Evolutionary conservation across 2,888 invertebrate genomes (phyloP), one percentile per base, ranked within the genome.

Genomic region (Tenthredo scrophulariae): DNA sequence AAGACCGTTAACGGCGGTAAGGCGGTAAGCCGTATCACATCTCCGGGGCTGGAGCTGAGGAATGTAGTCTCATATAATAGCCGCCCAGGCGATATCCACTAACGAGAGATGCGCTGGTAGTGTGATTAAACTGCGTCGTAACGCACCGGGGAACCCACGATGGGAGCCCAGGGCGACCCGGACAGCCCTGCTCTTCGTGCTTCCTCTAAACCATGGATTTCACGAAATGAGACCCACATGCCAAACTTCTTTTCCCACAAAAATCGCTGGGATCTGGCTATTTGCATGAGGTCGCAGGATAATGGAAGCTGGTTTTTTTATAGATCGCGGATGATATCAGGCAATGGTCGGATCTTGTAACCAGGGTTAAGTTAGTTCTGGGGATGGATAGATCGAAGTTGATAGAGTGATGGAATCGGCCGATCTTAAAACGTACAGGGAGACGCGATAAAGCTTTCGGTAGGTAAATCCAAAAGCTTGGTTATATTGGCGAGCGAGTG

Each of bases 71-170:
- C 90, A 89, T 90, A 91, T 92, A 92, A 92, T 91, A 88, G 92
- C 91, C 91, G 89, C 91, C 90, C 89, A 89, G 88, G 90, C 90
- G 91, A 91, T 92, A 92, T 92, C 90, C 91, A 90, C 93, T 93
- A 93, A 93, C 93, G 92, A 93, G 93, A 91, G 91, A 92, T 91
- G 92, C 90, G 91, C 91, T 92, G 90, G 92, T 91, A 91, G 91
- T 89, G 92, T 91, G 93, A 93, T 93, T 93, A 93, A 93, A 92
- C 91, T 91, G 88, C 90, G 92, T 90, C 91, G 92, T 92, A 92
- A 92, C 92, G 89, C 93, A 90, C 91, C 91, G 85, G 92, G 93
- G 90, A 88, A 90, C 86, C 87, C 88, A 87, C 89, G 86, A 89
- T 40, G 86, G 74, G 88, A 87, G 87, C 87, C 86, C 87, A 85